Conservation (phyloP, 2,888 invertebrate species). For the Hyposoter didymator region DNA sequence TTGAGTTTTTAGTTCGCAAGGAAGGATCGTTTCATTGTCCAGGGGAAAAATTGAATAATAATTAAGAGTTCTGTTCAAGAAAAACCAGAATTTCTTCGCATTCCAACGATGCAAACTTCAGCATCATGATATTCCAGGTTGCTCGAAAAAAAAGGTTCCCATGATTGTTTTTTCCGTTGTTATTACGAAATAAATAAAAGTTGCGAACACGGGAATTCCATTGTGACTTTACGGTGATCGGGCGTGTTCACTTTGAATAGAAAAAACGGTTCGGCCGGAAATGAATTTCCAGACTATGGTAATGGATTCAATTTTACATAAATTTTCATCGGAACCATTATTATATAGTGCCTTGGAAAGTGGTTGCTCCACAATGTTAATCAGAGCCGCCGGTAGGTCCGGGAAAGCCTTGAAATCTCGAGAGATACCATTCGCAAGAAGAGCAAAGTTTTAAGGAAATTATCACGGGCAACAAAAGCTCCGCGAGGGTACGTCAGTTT, state of each 20-base stretch:
- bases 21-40: too few relatives aligned
- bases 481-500: slow-evolving; percentile 23
- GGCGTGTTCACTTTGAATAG: not conserved
- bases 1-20: too few relatives aligned
- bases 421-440: slow-evolving; percentile 10
- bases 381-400: not conserved
- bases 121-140: not conserved
- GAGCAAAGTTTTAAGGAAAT: not conserved
- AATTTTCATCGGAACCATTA: not conserved
- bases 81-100: too few relatives aligned
- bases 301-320: not conserved
- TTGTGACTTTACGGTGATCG: not conserved
- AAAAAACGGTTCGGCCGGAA: not conserved
- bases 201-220: not conserved
- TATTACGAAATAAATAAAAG: not conserved
- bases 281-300: not conserved
- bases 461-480: slow-evolving; percentile 14
- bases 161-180: not conserved
- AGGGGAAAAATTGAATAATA: too few relatives aligned
- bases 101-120: too few relatives aligned
- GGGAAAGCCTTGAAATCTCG: not conserved
- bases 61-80: too few relatives aligned
- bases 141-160: not conserved
- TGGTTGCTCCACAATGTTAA: not conserved
- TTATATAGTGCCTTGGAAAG: not conserved